Base-by-base conservation (phyloP, 2,797 vertebrate species). In the Decapterus maruadsi region DNA sequence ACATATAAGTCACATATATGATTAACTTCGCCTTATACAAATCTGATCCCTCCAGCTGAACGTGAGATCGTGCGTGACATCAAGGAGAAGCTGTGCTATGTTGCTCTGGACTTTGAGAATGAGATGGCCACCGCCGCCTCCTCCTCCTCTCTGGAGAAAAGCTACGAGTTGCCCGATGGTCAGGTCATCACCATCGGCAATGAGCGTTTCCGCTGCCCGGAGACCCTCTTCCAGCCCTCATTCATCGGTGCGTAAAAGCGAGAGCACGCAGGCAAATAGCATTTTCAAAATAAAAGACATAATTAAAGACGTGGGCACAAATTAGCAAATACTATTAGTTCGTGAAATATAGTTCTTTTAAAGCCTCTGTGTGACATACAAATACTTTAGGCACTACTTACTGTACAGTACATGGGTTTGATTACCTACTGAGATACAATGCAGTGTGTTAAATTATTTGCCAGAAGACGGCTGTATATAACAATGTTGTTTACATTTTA, bases 171-270 rank as follows among this genome's bases (percentile, higher is more conserved):
- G 62, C 95, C 96, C 1, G 94, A 96, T 43, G 95, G 95, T 22
- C 96, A 96, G 86, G 95, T 96, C 75, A 96, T 96, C 92, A 96
- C 95, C 84, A 96, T 96, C 61, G 95, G 95, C 80, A 96, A 96
- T 29, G 94, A 96, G 90, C 94, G 95, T 55, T 96, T 96, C 93
- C 95, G 94, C 53, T 96, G 95, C 81, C 96, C 95, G 0, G 95
- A 96, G 91, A 96, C 95, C 10, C 87, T 96, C 59, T 96, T 96
- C 92, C 96, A 96, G 87, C 94, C 95, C 1, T 96, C 96, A 0
- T 96, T 96, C 81, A 95, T 95, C 31, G 95, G 95, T 95, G 90
- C 26, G 90, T 93, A 80, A 85, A 56, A 19, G 17, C 26, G 5
- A 29, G 46, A 13, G 10, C 17, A 64, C 2, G 64, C 29, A 57